Conservation (phyloP, 2,797 vertebrate genomes). For the Falco columbarius region DNA sequence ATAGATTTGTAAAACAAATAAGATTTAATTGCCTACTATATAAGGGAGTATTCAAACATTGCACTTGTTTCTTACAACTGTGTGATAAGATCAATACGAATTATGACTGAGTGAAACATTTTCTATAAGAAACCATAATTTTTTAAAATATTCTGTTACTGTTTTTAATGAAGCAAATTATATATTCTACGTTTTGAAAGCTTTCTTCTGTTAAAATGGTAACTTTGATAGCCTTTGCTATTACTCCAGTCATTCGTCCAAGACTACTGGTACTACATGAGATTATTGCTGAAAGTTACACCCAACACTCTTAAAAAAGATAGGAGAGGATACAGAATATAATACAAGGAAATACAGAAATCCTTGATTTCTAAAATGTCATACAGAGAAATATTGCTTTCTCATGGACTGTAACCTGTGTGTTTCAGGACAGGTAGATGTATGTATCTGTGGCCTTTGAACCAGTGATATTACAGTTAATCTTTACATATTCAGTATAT, state of each 20-base stretch:
- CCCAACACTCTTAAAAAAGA: background rate
- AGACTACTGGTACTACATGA: background rate
- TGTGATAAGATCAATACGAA: background rate
- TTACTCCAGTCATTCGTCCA: background rate
- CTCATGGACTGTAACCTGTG: accelerated
- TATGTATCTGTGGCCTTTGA: background rate
- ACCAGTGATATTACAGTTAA: background rate
- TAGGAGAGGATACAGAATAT: background rate
- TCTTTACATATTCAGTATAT: background rate
- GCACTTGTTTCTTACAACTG: background rate
- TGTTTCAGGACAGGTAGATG: background rate
- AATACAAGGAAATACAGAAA: background rate
- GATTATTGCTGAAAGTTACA: background rate
- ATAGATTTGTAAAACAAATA: background rate
- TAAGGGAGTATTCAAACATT: background rate
- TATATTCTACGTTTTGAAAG: background rate
- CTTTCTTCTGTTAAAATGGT: background rate
- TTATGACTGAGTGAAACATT: background rate
- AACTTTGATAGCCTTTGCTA: background rate
- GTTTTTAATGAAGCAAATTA: background rate
- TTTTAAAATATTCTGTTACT: background rate
- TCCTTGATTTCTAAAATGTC: background rate
- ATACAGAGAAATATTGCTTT: background rate
- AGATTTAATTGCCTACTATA: background rate
- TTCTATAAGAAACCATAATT: background rate